These are phyloP conservation scores for Matsumurasca onukii DNA, from an alignment of 1,140 invertebrate genomes.

Conservation along the genomic window DNA sequence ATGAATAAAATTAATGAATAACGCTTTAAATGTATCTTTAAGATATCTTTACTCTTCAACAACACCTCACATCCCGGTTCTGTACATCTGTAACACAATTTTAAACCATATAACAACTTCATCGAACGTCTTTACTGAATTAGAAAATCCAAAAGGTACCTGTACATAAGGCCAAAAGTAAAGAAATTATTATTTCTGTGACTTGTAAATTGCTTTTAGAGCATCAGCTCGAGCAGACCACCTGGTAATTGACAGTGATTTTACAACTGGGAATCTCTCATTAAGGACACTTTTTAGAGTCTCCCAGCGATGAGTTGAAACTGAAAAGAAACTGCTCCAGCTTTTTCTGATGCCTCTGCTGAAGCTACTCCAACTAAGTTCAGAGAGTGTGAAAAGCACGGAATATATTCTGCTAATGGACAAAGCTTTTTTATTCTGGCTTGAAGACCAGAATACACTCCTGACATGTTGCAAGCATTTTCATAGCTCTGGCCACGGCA, in stretches of 20 bases:
- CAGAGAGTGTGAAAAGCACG: conserved; percentile 44
- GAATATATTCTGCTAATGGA: conserved; percentile 38
- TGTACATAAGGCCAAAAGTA: too few relatives aligned
- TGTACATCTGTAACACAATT: too few relatives aligned
- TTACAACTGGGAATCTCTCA: conserved; percentile 8
- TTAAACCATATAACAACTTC: too few relatives aligned
- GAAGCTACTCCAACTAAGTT: conserved; percentile 42
- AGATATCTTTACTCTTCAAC: too few relatives aligned
- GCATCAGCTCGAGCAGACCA: conserved; percentile 13
- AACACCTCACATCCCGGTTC: too few relatives aligned
- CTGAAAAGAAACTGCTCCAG: conserved; percentile 15
- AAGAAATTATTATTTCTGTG: conserved; percentile 1
- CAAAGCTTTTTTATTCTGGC: conserved; percentile 43
- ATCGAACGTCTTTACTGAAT: too few relatives aligned
- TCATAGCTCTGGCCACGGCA: conserved; percentile 42
- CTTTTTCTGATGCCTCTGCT: conserved; percentile 36
- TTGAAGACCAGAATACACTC: conserved; percentile 41
- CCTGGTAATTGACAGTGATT: conserved; percentile 22
- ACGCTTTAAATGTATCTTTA: too few relatives aligned
- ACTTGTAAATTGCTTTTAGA: conserved; percentile 19
- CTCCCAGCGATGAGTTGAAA: conserved; percentile 24
- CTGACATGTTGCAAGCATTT: conserved; percentile 41
- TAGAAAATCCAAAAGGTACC: too few relatives aligned
- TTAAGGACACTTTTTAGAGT: conserved; percentile 19
- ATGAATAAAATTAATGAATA: too few relatives aligned